Evolutionary conservation across 2,797 vertebrate genomes (phyloP).

Genomic region (Oceanodroma leucorhoa): DNA sequence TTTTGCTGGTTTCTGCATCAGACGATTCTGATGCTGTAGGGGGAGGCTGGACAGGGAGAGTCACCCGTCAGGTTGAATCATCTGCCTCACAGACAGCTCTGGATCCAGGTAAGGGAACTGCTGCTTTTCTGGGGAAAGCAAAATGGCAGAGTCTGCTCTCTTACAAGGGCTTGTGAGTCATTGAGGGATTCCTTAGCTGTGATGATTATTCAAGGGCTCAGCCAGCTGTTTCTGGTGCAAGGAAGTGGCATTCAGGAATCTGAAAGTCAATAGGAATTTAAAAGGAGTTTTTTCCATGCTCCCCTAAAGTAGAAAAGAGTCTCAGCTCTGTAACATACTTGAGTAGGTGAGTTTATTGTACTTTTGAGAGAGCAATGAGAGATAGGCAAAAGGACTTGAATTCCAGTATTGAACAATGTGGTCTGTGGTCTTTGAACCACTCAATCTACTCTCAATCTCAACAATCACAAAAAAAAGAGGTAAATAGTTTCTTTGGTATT

Average conservation of each 20-base stretch:
- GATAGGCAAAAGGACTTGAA: neutral
- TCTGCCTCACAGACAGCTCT: neutral
- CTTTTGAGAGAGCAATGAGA: neutral
- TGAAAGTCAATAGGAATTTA: neutral
- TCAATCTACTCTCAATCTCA: neutral
- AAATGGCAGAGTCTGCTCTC: neutral
- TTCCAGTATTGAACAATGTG: neutral
- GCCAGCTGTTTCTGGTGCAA: neutral
- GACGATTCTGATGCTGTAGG: neutral
- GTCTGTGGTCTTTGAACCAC: neutral
- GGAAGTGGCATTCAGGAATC: neutral
- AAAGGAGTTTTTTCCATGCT: neutral
- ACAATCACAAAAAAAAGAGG: neutral
- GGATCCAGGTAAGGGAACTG: conserved; percentile 20
- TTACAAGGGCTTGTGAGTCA: neutral
- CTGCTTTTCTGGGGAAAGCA: neutral
- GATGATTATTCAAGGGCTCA: neutral
- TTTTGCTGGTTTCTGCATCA: neutral
- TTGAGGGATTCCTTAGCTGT: neutral
- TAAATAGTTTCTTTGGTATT: neutral
- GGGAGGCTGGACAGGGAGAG: neutral
- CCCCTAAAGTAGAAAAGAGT: neutral
- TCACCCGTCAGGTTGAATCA: neutral
- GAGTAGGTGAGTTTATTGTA: neutral
- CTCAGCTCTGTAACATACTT: neutral